Evolutionary conservation across 2,797 vertebrate genomes (phyloP), one percentile per base, ranked within the genome.

Genomic region (Enteromius treurensis): DNA sequence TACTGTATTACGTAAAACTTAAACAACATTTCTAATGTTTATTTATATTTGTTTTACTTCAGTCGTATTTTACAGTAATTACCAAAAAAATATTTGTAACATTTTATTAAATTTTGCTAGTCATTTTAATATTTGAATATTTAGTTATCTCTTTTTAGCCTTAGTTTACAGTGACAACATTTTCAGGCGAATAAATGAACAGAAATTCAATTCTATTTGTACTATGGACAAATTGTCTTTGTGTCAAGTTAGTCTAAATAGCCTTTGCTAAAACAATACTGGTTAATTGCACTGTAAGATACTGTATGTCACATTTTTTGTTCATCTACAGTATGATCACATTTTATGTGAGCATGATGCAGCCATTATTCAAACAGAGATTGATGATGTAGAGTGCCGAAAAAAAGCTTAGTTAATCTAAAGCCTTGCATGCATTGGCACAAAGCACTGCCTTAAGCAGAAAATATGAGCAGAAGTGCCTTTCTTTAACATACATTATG

Each of bases 341-440:
- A 74, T 53, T 42, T 45, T 15, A 17, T 26, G 21, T 64, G 17
- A 51, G n/a, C 29, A 5, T 47, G 26, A 40, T 67, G 51, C 23
- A 77, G 67, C 23, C 75, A 78, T 81, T 82, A 81, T 77, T 81
- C 23, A 73, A 73, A 60, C 11, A 2, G 14, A 74, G 42, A 64
- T 26, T 14, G 26, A 71, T 49, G 49, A 64, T 49, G 49, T 9
- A 29, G 26, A 32, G 23, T 10, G 23, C 15, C 45, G 32, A 60
- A 10, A 29, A n/a, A 32, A 6, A 51, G 55, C 2, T 8, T 75
- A 9, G 14, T 65, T 65, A 40, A 73, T 51, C 69, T 64, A 26
- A 45, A 29, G 40, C n/a, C 14, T 71, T 29, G 21, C 11, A 13
- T 37, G 5, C 67, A 55, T 37, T 70, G 65, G 10, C 71, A 40